Conservation (phyloP, 1,140 invertebrate species). For the Pteromalus puparum region DNA sequence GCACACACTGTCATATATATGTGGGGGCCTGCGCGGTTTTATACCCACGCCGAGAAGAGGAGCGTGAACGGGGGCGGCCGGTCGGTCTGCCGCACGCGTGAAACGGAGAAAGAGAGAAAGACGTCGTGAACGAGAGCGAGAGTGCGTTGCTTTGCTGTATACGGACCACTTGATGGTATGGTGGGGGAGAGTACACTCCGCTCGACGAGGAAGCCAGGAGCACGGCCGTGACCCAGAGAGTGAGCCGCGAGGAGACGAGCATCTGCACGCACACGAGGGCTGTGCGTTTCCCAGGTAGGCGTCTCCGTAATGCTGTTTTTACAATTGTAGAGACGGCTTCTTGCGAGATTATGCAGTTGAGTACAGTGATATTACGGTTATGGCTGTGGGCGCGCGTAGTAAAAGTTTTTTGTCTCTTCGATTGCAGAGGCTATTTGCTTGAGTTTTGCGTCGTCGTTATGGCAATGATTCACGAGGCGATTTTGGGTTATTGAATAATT, state of each 20-base stretch:
- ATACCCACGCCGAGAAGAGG: conserved; percentile 56
- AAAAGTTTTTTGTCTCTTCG: background rate
- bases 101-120: conserved; percentile 56
- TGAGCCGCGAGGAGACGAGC: background rate
- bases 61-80: conserved; percentile 25
- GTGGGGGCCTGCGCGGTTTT: conserved; percentile 56
- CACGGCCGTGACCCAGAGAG: conserved; percentile 58
- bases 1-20: conserved; percentile 64
- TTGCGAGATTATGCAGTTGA: background rate
- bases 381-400: background rate
- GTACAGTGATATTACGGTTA: too few relatives aligned
- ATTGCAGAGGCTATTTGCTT: too few relatives aligned
- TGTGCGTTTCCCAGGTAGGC: too few relatives aligned
- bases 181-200: conserved; percentile 31
- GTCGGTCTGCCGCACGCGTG: conserved; percentile 27
- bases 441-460: too few relatives aligned
- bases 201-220: conserved; percentile 11
- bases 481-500: too few relatives aligned
- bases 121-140: conserved; percentile 52
- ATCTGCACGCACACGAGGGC: background rate
- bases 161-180: too few relatives aligned
- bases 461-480: too few relatives aligned
- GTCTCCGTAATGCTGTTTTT: background rate
- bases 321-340: background rate
- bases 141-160: conserved; percentile 50